A percentile compares a stretch with the other conserved stretches of the same genome.
Conservation (phyloP, 2,113 vertebrate species). For the Malurus alboscapulatus region DNA sequence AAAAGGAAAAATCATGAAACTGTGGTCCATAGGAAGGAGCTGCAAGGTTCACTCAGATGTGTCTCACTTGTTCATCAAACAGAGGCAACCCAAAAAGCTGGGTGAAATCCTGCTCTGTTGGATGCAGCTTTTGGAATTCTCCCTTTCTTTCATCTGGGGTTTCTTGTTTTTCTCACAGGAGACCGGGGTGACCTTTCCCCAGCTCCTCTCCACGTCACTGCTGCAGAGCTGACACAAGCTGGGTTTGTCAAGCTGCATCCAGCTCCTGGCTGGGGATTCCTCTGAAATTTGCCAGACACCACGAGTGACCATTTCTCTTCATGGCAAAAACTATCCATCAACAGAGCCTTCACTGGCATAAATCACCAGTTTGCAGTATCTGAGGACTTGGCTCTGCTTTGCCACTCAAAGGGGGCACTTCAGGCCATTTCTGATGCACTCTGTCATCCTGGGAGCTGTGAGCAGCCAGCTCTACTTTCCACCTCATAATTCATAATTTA, state of each 20-base stretch:
- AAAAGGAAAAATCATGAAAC: not conserved
- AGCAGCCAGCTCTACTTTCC: not conserved
- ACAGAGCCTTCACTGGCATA: not conserved
- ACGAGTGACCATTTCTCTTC: not conserved
- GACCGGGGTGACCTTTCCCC: not conserved
- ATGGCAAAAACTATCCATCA: not conserved
- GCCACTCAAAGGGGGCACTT: not conserved
- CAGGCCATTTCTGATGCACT: not conserved
- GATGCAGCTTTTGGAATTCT: not conserved
- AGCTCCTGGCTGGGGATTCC: not conserved
- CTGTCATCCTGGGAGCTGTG: not conserved
- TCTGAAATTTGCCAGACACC: not conserved
- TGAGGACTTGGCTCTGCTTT: not conserved
- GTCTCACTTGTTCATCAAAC: not conserved
- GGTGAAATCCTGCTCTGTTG: not conserved
- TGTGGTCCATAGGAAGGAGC: not conserved
- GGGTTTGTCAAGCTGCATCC: not conserved
- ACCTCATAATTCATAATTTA: not conserved
- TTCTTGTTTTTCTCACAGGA: not conserved
- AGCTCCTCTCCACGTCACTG: not conserved
- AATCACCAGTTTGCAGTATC: not conserved
- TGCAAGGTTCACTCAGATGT: not conserved
- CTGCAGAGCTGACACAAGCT: not conserved
- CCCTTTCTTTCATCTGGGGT: not conserved
- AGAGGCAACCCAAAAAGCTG: not conserved